Conservation (phyloP, 2,888 invertebrate genomes). For the Drosophila macrospina region DNA sequence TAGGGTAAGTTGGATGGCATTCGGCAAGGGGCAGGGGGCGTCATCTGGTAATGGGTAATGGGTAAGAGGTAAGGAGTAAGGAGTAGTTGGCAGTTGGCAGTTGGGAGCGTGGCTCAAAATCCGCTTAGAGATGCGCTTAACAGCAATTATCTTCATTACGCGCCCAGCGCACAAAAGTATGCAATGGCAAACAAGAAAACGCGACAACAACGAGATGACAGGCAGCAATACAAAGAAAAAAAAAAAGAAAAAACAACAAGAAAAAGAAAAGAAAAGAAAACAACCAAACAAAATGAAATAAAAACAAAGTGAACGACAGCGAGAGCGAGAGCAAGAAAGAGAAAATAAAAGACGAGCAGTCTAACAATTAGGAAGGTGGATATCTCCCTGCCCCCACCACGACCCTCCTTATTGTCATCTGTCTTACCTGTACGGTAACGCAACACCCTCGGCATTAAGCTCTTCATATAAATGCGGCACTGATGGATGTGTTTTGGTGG, state of each 20-base stretch:
- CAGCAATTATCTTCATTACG: slow-evolving; percentile 81
- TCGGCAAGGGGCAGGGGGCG: neutral
- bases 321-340: too few relatives aligned
- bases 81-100: slow-evolving; percentile 16
- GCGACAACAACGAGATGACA: slow-evolving; percentile 16
- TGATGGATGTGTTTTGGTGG: slow-evolving; percentile 77
- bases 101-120: slow-evolving; percentile 54
- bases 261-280: slow-evolving; percentile 9
- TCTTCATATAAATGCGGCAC: slow-evolving; percentile 66
- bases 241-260: too few relatives aligned
- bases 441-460: slow-evolving; percentile 44
- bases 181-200: slow-evolving; percentile 49
- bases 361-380: slow-evolving; percentile 62
- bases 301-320: too few relatives aligned
- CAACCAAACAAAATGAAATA: too few relatives aligned
- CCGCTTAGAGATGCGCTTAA: slow-evolving; percentile 75
- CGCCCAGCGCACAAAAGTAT: slow-evolving; percentile 66
- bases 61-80: neutral
- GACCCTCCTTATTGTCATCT: slow-evolving; percentile 3
- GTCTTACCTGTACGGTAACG: slow-evolving; percentile 21
- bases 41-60: neutral
- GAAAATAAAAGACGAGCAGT: slow-evolving; percentile 37
- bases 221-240: neutral
- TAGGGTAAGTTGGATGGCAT: neutral
- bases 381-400: neutral